Evolutionary conservation across 2,888 invertebrate genomes (phyloP).

Genomic region (Erebia palarica): DNA sequence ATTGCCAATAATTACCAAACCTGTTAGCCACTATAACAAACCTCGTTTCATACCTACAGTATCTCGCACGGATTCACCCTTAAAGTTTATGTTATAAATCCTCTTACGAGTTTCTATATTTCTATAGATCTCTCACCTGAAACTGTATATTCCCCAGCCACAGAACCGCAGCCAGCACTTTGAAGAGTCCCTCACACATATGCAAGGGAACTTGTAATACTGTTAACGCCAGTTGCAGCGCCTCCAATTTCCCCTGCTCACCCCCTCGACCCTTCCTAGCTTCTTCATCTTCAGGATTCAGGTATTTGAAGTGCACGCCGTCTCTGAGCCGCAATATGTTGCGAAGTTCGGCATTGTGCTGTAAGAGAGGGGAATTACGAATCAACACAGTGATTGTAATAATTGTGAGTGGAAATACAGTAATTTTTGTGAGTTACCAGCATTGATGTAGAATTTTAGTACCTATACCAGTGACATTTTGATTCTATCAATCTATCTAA

Average conservation of each 20-base stretch:
- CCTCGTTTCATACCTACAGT: no score
- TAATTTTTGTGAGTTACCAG: no score
- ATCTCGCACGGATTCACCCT: no score
- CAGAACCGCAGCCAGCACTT: constrained; percentile 92
- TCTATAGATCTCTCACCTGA: constrained; percentile 73
- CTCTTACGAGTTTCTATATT: background rate
- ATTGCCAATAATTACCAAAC: no score
- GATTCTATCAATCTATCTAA: background rate
- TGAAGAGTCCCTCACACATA: constrained; percentile 94
- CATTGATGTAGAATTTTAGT: no score
- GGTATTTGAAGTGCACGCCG: constrained; percentile 90
- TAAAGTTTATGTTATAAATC: no score
- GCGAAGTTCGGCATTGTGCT: constrained; percentile 89
- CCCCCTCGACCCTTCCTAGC: constrained; percentile 59
- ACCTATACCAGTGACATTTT: no score
- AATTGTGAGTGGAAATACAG: no score
- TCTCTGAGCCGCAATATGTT: constrained; percentile 88
- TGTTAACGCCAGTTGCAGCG: constrained; percentile 93
- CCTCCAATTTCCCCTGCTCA: constrained; percentile 86
- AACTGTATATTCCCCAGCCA: constrained; percentile 95
- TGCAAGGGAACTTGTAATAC: constrained; percentile 92
- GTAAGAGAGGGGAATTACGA: constrained; percentile 30
- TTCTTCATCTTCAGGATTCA: constrained; percentile 90
- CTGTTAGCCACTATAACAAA: no score
- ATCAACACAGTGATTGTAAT: no score